A percentile compares a stretch with the other conserved stretches of the same genome.
phyloP scores from a whole-genome alignment of 2,797 vertebrate species.

The Myotis myotis region DNA sequence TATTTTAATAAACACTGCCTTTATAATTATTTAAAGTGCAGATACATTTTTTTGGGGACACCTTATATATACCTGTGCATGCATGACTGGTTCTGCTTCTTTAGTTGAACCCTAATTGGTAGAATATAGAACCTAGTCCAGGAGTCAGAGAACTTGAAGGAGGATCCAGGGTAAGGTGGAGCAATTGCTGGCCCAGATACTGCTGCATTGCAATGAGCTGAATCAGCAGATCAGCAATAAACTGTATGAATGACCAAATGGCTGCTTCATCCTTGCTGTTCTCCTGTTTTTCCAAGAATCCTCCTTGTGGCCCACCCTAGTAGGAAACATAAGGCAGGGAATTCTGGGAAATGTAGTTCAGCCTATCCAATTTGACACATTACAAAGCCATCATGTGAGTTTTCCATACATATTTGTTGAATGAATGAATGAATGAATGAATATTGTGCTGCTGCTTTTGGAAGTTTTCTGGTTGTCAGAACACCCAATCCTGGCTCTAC shows the following conservation, averaged over 20 bases:
- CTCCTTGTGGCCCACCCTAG: not conserved
- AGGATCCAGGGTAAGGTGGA: not conserved
- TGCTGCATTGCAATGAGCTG: not conserved
- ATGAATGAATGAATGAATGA: not conserved
- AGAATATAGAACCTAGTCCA: not conserved
- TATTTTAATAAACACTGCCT: too few species aligned
- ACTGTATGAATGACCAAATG: not conserved
- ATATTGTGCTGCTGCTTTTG: not conserved
- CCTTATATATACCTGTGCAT: not conserved
- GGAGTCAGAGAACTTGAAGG: not conserved
- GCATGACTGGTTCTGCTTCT: not conserved
- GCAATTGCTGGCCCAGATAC: too few species aligned
- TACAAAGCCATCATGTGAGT: not conserved
- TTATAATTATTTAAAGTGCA: too few species aligned
- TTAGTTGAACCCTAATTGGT: not conserved
- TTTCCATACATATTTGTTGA: not conserved
- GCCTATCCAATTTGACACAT: not conserved
- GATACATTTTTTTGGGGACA: too few species aligned
- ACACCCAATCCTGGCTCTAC: not conserved
- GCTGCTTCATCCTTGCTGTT: not conserved
- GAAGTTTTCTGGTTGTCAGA: not conserved
- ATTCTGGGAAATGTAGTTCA: not conserved
- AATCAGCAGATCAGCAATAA: not conserved
- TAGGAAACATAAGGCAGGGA: not conserved
- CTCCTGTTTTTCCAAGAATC: not conserved